Percentiles rank a stretch among this genome's conserved stretches.
Conservation (phyloP, 2,888 invertebrate genomes). For the Cotesia congregata region DNA sequence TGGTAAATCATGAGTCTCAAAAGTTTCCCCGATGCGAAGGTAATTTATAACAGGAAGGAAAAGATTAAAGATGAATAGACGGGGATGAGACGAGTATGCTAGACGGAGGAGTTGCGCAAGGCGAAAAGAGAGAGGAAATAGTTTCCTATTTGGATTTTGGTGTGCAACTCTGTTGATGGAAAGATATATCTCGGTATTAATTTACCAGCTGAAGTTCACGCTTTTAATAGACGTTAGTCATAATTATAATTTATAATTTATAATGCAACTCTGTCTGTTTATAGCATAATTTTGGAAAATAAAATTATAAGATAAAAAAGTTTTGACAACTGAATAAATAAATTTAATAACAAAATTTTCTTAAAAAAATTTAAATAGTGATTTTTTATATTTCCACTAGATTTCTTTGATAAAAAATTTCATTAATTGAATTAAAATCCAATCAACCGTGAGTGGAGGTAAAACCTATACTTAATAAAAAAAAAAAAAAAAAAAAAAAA, state of each 20-base stretch:
- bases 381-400: background rate
- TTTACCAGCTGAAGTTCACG: background rate
- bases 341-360: no score
- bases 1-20: slow-evolving; percentile 4
- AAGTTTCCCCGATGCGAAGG: background rate
- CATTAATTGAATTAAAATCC: background rate
- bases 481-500: slow-evolving; percentile 16
- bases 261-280: no score
- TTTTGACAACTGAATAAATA: no score
- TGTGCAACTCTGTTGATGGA: background rate
- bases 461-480: slow-evolving; percentile 1
- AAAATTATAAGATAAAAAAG: no score
- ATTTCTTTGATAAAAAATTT: background rate
- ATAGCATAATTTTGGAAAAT: no score
- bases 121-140: background rate
- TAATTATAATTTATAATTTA: no score
- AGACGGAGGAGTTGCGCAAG: background rate
- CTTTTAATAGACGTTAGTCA: background rate
- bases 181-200: background rate
- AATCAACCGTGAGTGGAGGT: background rate
- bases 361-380: background rate
- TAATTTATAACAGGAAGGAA: slow-evolving; percentile 17
- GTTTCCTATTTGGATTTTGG: slow-evolving; percentile 10
- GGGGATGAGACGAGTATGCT: background rate
- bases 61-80: background rate